Evolutionary conservation across 2,888 invertebrate species (phyloP), one percentile per base, ranked within the genome.

Genomic region (Brenthis ino): DNA sequence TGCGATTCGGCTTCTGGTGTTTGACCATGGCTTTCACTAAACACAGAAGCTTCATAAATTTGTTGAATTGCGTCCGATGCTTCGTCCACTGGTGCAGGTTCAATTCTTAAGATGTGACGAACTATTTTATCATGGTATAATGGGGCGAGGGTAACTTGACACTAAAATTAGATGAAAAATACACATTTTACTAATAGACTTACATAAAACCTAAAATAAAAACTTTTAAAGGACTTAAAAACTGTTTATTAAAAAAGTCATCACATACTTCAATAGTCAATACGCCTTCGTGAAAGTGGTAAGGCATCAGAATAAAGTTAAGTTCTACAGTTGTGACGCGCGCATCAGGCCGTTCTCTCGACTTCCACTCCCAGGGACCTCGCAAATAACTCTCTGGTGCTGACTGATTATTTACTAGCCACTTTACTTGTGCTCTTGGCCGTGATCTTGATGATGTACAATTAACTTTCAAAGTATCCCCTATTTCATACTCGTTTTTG

Each of bases 371-470:
- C 88, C 93, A 93, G 0, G 94, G 94, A 0, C 94, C 93, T 5
- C 82, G 81, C 55, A 95, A 75, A 74, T 93, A 87, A 12, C 87
- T 85, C 56, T 85, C 83, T 53, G 94, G 91, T 6, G 94, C 95
- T 76, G 95, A 95, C 79, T 95, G 94, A 56, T 95, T 96, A 85
- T 97, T 97, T 84, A 97, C 95, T 88, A 96, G 95, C 97, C 97
- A 97, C 79, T 95, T 95, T 71, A 97, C 94, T 80, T 95, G 94
- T 64, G 96, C 96, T 24, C 95, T 95, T 2, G 97, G 97, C 75
- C 96, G 95, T 48, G 97, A 97, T 67, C 95, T 94, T 14, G 95
- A 94, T 28, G 97, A 96, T 8, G 96, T 96, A 88, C 97, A 97
- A 89, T 97, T 97, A 74, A 96, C 95, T 74, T 94, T 93, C 47